Conservation (phyloP, 2,888 invertebrate species). For the Orthonevra nobilis region DNA sequence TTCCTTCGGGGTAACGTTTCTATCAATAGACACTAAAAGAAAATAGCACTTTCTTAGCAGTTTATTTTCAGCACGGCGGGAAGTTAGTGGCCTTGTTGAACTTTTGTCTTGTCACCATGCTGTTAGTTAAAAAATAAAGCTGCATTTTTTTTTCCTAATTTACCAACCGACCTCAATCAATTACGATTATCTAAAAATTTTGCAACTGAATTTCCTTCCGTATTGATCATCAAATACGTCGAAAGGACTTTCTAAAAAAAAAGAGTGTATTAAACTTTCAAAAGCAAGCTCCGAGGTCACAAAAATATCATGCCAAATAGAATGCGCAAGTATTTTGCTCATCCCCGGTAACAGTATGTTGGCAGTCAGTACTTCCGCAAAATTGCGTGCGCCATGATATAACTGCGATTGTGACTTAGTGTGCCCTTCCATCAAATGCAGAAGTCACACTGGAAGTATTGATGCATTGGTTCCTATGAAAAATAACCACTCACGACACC, state of each 20-base stretch:
- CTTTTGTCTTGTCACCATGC: no score
- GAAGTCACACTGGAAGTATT: constrained; percentile 51
- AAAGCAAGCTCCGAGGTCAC: constrained; percentile 16
- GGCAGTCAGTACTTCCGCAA: constrained; percentile 66
- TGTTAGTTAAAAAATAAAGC: no score
- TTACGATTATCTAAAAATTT: constrained; percentile 16
- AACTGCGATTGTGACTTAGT: constrained; percentile 54
- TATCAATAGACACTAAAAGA: no score
- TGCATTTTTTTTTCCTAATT: no score
- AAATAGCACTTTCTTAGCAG: no score
- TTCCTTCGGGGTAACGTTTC: no score
- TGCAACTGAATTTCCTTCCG: no score
- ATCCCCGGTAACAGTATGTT: constrained; percentile 25
- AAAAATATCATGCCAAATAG: constrained; percentile 19
- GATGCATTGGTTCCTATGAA: constrained; percentile 59
- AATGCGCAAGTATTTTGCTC: constrained; percentile 36
- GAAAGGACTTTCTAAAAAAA: no score
- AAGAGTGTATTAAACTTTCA: no score
- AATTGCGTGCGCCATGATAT: constrained; percentile 66
- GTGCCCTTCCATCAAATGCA: constrained; percentile 48
- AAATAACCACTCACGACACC: constrained; percentile 64
- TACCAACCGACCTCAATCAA: neutral
- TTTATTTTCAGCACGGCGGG: no score
- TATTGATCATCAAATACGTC: no score
- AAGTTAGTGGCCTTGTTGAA: no score